Base-by-base conservation (phyloP, 2,888 invertebrate genomes). In the Drosophila demipolita region DNA sequence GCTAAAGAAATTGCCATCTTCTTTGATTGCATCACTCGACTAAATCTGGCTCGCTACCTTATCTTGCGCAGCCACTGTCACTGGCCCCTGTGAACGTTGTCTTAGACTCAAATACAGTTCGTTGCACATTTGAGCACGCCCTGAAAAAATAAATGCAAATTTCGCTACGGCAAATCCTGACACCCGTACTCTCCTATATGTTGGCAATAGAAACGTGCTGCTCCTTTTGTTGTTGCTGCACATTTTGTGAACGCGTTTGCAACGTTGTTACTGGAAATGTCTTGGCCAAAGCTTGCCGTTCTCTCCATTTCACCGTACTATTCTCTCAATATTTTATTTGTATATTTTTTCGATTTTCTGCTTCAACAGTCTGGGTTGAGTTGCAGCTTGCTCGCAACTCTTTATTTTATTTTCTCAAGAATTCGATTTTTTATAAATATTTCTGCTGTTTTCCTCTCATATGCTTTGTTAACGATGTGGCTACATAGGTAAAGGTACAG, bases 81-180 rank as follows among this genome's bases (percentile, higher is more conserved):
- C 52, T 50, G 52, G 52, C 40, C 66, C 55, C 63, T 61, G 48
- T 66, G 49, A 78, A 64, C 68, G 72, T 72, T 85, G 88, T 87
- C 83, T 85, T 85, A 86, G 64, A 75, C 78, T 85, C 83, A 82
- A 78, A 68, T 77, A 89, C 89, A 89, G 89, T 89, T 89, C 88
- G 90, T 83, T 88, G 90, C 90, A 89, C 88, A 89, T 83, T 89
- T 86, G 90, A 88, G 88, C 90, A 86, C 89, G 86, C 86, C 88
- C 86, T 83, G 73, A 82, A 82, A 87, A 89, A 87, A 89, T 80
- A 87, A 84, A 87, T 89, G 89, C 87, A 87, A 87, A 89, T 86
- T 88, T 86, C 73, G 78, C 83, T 64, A 79, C 75, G 50, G 78
- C 83, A 79, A 86, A 76, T 75, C 80, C 61, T 53, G 64, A 73